Evolutionary conservation across 1,140 invertebrate genomes (phyloP).

Genomic region (Diabrotica virgifera): DNA sequence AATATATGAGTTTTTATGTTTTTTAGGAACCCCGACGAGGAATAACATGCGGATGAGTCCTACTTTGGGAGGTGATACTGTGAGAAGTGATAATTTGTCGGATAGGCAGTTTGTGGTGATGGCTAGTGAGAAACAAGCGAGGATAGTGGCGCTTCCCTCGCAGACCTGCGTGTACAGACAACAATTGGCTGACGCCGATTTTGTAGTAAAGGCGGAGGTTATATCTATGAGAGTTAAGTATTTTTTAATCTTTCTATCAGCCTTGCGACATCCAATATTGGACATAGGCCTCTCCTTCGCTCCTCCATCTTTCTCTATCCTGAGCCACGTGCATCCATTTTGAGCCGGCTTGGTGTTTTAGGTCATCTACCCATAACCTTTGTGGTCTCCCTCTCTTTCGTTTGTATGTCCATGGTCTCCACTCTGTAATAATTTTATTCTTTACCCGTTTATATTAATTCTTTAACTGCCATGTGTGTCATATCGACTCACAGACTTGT

Average conservation of each 20-base stretch:
- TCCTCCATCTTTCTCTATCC: too few species aligned
- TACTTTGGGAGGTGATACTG: conserved; percentile 55
- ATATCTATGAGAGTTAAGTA: conserved; percentile 83
- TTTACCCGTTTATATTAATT: too few species aligned
- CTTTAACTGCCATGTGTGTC: too few species aligned
- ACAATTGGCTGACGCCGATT: conserved; percentile 81
- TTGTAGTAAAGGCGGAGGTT: conserved; percentile 92
- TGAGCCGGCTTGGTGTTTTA: too few species aligned
- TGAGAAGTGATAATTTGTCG: conserved; percentile 55
- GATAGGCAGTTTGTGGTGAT: conserved; percentile 92
- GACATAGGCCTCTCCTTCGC: too few species aligned
- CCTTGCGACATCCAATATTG: too few species aligned
- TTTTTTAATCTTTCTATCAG: background rate
- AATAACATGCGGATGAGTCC: conserved; percentile 69
- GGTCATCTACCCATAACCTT: too few species aligned
- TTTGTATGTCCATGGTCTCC: too few species aligned
- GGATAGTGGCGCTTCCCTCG: conserved; percentile 89
- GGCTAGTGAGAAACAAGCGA: conserved; percentile 91
- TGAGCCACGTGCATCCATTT: too few species aligned
- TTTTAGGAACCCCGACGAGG: conserved; percentile 61
- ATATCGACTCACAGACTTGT: too few species aligned
- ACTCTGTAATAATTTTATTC: too few species aligned
- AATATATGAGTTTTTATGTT: conserved; percentile 11
- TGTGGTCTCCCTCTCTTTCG: too few species aligned
- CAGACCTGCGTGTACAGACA: conserved; percentile 88